Evolutionary conservation across 2,888 invertebrate genomes (phyloP).

Genomic region (Eretmocerus hayati): DNA sequence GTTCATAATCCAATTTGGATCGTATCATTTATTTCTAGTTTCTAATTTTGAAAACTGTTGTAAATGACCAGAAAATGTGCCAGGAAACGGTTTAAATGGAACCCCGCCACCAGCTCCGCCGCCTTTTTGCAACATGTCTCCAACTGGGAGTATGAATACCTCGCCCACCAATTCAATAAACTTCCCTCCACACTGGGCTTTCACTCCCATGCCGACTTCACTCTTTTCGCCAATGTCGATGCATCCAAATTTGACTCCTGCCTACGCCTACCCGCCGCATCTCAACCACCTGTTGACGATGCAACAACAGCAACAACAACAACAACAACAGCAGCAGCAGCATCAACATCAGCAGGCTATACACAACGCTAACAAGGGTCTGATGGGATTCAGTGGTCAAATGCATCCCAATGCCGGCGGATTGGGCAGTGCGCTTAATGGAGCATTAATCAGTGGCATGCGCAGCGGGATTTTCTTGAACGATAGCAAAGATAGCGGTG

Average conservation of each 20-base stretch:
- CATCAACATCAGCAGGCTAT: constrained; percentile 25
- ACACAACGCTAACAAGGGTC: constrained; percentile 13
- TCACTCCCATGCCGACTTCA: constrained; percentile 29
- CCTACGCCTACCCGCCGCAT: constrained; percentile 36
- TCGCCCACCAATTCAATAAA: constrained; percentile 45
- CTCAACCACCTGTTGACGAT: constrained; percentile 40
- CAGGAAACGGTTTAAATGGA: constrained; percentile 4
- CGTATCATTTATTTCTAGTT: too few species aligned
- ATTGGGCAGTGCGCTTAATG: constrained; percentile 53
- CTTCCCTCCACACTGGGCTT: constrained; percentile 38
- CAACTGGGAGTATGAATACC: constrained; percentile 25
- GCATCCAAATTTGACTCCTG: constrained; percentile 26
- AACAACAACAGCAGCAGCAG: constrained; percentile 26
- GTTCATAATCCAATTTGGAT: too few species aligned
- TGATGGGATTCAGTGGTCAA: constrained; percentile 22
- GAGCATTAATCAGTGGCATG: constrained; percentile 48
- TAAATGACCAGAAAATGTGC: constrained; percentile 18
- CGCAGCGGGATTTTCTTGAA: constrained; percentile 10
- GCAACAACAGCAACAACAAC: constrained; percentile 29
- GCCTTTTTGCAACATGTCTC: constrained; percentile 35
- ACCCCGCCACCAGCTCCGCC: constrained; percentile 35
- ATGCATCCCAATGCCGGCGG: constrained; percentile 43
- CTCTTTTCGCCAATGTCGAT: constrained; percentile 36
- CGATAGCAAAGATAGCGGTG: constrained; percentile 43
- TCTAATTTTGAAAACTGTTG: too few species aligned